Percentiles rank a stretch among this genome's conserved stretches.
Evolutionary conservation across 2,888 invertebrate genomes (phyloP).

Genomic region (Micoletzkya japonica): DNA sequence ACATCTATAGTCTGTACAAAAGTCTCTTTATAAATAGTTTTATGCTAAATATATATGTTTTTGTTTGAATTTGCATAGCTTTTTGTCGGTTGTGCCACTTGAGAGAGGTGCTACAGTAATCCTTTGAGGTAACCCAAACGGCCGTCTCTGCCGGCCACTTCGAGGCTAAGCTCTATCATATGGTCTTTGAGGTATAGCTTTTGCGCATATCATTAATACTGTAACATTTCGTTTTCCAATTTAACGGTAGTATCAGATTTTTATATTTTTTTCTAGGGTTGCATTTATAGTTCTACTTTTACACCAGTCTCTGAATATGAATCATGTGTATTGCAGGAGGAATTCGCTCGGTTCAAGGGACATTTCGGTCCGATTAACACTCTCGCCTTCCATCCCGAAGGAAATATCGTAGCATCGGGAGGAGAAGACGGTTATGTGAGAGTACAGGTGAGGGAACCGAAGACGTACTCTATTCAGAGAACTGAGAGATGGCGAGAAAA

Average conservation of each 20-base stretch:
- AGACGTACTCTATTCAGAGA: too few relatives aligned
- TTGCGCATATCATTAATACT: not conserved
- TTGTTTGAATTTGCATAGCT: too few relatives aligned
- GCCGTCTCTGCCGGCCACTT: slow-evolving; percentile 93
- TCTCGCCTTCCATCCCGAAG: slow-evolving; percentile 95
- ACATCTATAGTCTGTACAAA: not conserved
- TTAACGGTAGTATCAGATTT: not conserved
- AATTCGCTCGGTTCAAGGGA: slow-evolving; percentile 94
- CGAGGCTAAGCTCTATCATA: slow-evolving; percentile 89
- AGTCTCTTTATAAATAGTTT: not conserved
- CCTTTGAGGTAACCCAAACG: slow-evolving; percentile 76
- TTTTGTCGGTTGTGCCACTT: too few relatives aligned
- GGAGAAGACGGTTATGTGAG: slow-evolving; percentile 98
- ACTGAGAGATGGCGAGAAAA: too few relatives aligned
- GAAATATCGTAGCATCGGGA: slow-evolving; percentile 89
- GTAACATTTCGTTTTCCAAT: not conserved
- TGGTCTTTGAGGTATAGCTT: slow-evolving; percentile 77
- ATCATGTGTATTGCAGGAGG: slow-evolving; percentile 71
- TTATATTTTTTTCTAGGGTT: not conserved
- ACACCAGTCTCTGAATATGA: not conserved
- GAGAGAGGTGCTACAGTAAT: too few relatives aligned
- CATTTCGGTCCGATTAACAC: slow-evolving; percentile 99
- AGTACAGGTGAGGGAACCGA: slow-evolving; percentile 78
- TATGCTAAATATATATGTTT: too few relatives aligned
- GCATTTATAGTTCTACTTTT: not conserved